phyloP scores from a whole-genome alignment of 2,113 vertebrate species.

The Myotis davidii region DNA sequence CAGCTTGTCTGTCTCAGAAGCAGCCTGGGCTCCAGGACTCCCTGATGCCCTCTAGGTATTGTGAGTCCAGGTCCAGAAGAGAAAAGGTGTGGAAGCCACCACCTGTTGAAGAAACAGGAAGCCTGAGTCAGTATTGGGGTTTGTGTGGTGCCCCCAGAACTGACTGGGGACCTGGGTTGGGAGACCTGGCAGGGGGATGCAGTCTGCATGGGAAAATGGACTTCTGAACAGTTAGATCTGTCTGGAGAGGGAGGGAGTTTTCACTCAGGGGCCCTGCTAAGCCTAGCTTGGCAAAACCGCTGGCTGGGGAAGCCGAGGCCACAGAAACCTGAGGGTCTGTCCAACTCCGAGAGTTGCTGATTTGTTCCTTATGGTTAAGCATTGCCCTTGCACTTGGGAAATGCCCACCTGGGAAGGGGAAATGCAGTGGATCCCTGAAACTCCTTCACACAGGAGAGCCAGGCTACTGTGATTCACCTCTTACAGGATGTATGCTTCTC shows the following conservation, averaged over 20 bases:
- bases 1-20: not conserved
- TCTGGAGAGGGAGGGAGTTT: not conserved
- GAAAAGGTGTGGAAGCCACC: not conserved
- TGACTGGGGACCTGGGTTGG: not conserved
- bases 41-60: not conserved
- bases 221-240: not conserved
- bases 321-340: not conserved
- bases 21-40: not conserved
- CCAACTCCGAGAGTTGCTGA: not conserved
- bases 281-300: not conserved
- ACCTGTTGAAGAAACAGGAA: conserved; percentile 1
- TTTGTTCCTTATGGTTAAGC: not conserved
- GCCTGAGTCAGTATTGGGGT: not conserved
- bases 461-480: not conserved
- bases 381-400: not conserved
- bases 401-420: not conserved
- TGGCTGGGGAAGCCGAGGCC: not conserved
- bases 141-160: not conserved
- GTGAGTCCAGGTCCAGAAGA: not conserved
- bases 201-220: not conserved
- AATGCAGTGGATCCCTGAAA: not conserved
- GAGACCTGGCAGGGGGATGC: not conserved
- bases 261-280: not conserved
- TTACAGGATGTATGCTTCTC: not conserved
- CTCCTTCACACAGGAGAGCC: not conserved